Evolutionary conservation across 1,140 invertebrate genomes (phyloP), one percentile per base, ranked within the genome.

Genomic region (Dinothrombium tinctorium): DNA sequence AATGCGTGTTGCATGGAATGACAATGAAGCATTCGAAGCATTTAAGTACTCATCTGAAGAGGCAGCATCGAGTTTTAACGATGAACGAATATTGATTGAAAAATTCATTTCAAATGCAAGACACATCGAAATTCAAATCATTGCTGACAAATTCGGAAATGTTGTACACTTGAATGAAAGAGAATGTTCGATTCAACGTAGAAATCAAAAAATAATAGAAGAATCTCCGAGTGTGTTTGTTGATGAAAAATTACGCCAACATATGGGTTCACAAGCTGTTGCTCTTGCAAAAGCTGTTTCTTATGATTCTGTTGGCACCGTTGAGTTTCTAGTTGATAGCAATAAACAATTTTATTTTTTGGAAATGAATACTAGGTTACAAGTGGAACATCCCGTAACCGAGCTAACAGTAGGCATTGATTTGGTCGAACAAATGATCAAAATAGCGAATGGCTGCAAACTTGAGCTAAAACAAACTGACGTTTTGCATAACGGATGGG

Each of bases 181-280:
- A 52, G 90, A 98, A 56, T 98, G 90, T 56, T 89, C 81, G 32
- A 76, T 96, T 15, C 90, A 98, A 58, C 67, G 90, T 48, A 64
- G 90, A 43, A 87, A 96, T 65, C 90, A 98, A 55, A 98, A 96
- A 63, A 76, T 96, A 35, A 92, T 98, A 38, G 90, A 96, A 63
- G 90, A 98, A 68, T 86, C 90, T 8, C 90, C 92, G 25, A 84
- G 80, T 73, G 82, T 84, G 44, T 76, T 76, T 11, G 58, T 95
- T 15, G 72, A 72, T 2, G 62, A 69, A 48, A 71, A 76, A 53
- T 69, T 81, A 8, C 63, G 90, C 35, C 53, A 59, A 21, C 58
- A 76, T 47, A 59, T 99, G 21, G 90, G 92, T 2, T 68, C 71
- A 53, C 80, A 86, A 19, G 92, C 89, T 4, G 83, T 95, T 0